Base-by-base conservation (phyloP, 2,113 vertebrate genomes). In the Thymallus thymallus region DNA sequence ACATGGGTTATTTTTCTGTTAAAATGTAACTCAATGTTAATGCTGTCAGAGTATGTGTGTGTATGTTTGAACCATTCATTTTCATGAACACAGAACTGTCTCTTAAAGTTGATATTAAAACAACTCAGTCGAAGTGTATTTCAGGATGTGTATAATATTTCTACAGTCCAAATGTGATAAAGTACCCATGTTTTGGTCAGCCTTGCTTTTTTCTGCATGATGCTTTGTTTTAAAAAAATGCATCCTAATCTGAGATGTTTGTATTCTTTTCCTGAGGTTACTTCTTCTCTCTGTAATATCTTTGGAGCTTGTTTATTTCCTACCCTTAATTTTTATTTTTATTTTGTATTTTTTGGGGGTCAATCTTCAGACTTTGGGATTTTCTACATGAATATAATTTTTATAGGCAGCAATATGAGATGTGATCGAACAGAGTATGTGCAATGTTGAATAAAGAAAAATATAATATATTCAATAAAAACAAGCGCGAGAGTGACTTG, bases 321-420 rank as follows among this genome's bases (percentile, higher is more conserved):
- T 84, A 87, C 73, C 74, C 82, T 76, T 79, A 62, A 62, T 73
- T 46, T 79, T 84, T 75, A 5, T 23, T 76, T 80, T 55, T 29
- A 9, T 55, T 66, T 35, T 1, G 0, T 14, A 14, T 73, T 56
- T 75, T 68, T 74, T 72, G 9, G 81, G 78, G 80, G 83, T 84
- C 86, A 89, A 86, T 82, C 84, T 88, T 86, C 81, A 81, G 75
- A 86, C 76, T 88, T 90, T 84, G 88, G 83, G 85, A 90, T 92
- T 94, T 93, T 94, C 87, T 92, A 92, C 91, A 91, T 94, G 90
- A 88, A 92, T 91, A 92, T 92, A 86, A 92, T 94, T 94, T 51
- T 93, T 92, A 89, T 93, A 94, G 92, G 90, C 91, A 94, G 93
- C 93, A 94, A 94, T 94, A 94, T 93, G 89, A 91, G 89, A 92